Base-by-base conservation (phyloP, 2,113 vertebrate species). In the Rhinopomastus cyanomelas region DNA sequence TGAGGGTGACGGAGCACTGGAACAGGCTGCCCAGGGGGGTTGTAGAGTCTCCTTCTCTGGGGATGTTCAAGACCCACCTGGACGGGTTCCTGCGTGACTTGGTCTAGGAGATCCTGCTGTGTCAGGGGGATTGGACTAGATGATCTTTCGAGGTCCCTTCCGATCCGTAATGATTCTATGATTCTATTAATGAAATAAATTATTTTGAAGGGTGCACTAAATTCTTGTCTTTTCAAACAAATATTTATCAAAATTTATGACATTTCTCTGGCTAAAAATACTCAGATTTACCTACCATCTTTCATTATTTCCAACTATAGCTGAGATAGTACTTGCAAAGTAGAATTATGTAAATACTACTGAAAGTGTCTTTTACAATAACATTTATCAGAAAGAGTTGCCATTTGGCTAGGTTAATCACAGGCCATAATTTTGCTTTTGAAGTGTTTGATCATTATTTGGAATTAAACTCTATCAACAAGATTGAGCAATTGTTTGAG, bases 401-500 rank as follows among this genome's bases (percentile, higher is more conserved):
- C 88, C 52, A 74, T 93, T 85, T 89, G 73, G 36, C 46, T 92
- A 46, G 48, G 39, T 57, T 29, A 95, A 64, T 34, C 16, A 65
- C 5, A 75, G 30, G 13, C 57, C 10, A 5, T 93, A 61, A 65
- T 86, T 95, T 56, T 88, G 60, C 61, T 80, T 69, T 74, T 81
- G 30, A 87, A 91, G 85, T 6, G 48, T 88, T 90, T 95, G 60
- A 74, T 94, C 67, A 76, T 56, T 16, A 64, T 90, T 95, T 71
- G 61, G 27, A 88, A 72, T 91, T 81, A 62, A 83, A 68, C 92
- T 90, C 37, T 55, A 2, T 88, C 42, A 74, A 57, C 71, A 18
- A 3, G 76, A 81, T 83, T 82, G 77, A 83, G 64, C 46, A 84
- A 20, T 65, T 65, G 49, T 32, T 14, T 83, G 77, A 52, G 37